phyloP scores from a whole-genome alignment of 2,113 vertebrate species.

The Tragelaphus scriptus region DNA sequence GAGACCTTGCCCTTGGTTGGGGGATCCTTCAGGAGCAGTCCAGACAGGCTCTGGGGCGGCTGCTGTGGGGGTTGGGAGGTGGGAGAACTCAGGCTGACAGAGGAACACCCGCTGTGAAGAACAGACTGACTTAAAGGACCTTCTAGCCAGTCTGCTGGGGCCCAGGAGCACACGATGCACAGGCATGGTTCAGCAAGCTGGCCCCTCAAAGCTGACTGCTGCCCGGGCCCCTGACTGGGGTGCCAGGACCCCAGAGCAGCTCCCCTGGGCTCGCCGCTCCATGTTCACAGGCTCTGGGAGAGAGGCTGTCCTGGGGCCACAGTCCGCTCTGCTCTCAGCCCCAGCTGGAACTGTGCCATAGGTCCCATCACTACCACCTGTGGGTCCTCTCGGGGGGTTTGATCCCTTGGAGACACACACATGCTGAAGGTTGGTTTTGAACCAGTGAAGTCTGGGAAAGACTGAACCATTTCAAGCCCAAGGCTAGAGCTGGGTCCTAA shows the following conservation, averaged over 20 bases:
- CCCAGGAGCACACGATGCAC: neutral
- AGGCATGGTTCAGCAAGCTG: neutral
- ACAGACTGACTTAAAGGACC: neutral
- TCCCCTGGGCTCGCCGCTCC: neutral
- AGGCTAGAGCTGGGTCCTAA: neutral
- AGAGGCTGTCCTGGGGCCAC: too few relatives aligned
- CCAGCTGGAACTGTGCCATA: neutral
- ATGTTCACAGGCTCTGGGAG: neutral
- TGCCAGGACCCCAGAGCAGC: neutral
- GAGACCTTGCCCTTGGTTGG: neutral
- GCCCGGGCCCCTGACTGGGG: neutral
- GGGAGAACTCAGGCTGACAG: neutral
- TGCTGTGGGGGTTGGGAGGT: neutral
- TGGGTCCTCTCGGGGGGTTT: neutral
- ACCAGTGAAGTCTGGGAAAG: neutral
- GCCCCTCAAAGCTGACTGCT: neutral
- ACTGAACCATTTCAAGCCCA: neutral
- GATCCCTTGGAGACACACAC: neutral
- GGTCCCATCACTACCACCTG: accelerated
- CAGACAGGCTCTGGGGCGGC: neutral
- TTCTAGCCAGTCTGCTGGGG: neutral
- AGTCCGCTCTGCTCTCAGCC: neutral
- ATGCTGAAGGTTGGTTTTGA: neutral
- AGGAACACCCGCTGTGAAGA: neutral
- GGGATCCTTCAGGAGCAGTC: neutral